Base-by-base conservation (phyloP, 2,113 vertebrate genomes). In the Triplophysa tibetana region DNA sequence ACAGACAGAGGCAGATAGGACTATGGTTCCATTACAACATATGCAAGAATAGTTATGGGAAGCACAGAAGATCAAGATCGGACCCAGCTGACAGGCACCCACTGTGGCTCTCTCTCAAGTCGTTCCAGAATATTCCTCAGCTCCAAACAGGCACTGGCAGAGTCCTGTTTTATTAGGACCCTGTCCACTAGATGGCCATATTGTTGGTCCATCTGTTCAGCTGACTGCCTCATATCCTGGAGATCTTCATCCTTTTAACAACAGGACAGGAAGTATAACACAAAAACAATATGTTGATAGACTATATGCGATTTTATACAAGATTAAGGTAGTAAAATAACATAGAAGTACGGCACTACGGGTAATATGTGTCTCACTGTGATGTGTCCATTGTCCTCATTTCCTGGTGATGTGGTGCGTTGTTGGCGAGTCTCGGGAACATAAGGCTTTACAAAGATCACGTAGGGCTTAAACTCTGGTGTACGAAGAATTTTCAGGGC, bases 51-150 rank as follows among this genome's bases (percentile, higher is more conserved):
- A 19, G 43, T 17, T 45, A 41, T 19, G 12, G 13, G 41, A 45
- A 12, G 43, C 11, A 12, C 9, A 7, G 21, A 58, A 26, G 23
- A 45, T 84, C 83, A 96, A 84, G 89, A 91, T 83, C 93, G 93
- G 61, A 96, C 89, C 97, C 97, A 98, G 86, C 52, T 92, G 65
- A 94, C 82, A 43, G 97, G 96, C 67, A 98, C 95, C 97, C 97
- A 98, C 82, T 95, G 94, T 0, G 92, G 85, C 82, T 96, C 95
- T 77, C 78, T 92, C 83, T 89, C 93, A 54, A 96, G 87, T 80
- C 89, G 92, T 81, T 96, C 96, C 64, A 98, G 77, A 24, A 95
- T 83, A 2, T 26, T 86, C 88, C 89, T 94, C 70, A 98, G 92
- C 85, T 98, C 95, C 50, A 84, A 87, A 75, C 87, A 93, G 3